phyloP scores from a whole-genome alignment of 2,113 vertebrate genomes.

The Nibea albiflora region DNA sequence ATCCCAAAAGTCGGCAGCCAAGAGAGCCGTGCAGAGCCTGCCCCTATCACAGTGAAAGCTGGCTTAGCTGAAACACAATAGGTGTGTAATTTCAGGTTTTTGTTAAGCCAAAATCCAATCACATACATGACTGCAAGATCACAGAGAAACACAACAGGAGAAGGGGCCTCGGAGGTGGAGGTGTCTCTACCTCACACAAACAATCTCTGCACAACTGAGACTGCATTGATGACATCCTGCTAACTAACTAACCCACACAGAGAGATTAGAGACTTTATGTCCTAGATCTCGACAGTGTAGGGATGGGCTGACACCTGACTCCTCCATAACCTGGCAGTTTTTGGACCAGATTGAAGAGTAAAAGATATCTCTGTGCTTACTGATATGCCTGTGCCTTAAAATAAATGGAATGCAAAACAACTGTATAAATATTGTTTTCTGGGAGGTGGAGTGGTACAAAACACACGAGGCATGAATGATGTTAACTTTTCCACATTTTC shows the following conservation, averaged over 20 bases:
- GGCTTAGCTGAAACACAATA: conserved; percentile 95
- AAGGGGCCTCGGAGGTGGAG: conserved; percentile 87
- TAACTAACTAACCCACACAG: conserved; percentile 53
- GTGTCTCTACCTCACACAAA: conserved; percentile 91
- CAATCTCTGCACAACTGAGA: conserved; percentile 62
- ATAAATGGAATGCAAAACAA: conserved; percentile 2
- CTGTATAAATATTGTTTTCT: neutral
- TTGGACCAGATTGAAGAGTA: conserved; percentile 44
- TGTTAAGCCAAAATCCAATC: conserved; percentile 99
- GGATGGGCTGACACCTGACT: conserved; percentile 45
- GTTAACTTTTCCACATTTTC: conserved; percentile 40
- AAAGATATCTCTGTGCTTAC: conserved; percentile 1
- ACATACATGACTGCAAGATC: conserved; percentile 99
- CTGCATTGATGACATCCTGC: conserved; percentile 55
- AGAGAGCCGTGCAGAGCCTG: conserved; percentile 87
- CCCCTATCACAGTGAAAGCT: conserved; percentile 89
- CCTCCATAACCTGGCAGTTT: conserved; percentile 38
- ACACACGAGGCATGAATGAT: conserved; percentile 2
- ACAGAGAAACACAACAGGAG: conserved; percentile 92
- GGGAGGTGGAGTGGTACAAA: neutral
- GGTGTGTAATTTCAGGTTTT: conserved; percentile 99
- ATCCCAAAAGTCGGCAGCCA: conserved; percentile 86
- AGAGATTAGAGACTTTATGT: conserved; percentile 59
- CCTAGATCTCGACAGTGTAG: conserved; percentile 29
- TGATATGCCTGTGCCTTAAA: conserved; percentile 15